A percentile compares a stretch with the other conserved stretches of the same genome.
Conservation (phyloP, 2,113 vertebrate species). For the Chlamydotis undulata region DNA sequence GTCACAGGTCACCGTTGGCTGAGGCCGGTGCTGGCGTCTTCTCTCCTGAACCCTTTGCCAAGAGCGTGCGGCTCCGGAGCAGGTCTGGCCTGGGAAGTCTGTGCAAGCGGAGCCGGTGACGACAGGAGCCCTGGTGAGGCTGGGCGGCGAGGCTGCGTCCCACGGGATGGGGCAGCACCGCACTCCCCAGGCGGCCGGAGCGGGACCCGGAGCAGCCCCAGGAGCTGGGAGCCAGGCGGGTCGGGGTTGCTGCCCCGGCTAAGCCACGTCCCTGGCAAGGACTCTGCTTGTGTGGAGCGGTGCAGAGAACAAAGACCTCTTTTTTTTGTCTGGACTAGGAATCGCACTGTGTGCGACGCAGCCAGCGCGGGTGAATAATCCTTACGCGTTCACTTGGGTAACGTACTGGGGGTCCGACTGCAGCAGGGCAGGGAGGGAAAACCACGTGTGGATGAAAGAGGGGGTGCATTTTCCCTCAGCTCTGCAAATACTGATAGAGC, state of each 20-base stretch:
- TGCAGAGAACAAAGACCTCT: constrained; percentile 16
- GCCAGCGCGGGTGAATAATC: background rate
- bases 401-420: background rate
- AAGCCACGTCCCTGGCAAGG: background rate
- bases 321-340: background rate
- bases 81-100: background rate
- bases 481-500: background rate
- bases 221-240: background rate
- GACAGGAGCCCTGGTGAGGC: background rate
- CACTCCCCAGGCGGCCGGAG: background rate
- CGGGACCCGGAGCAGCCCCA: background rate
- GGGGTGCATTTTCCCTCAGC: background rate
- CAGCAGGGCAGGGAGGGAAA: background rate
- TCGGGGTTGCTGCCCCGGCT: background rate
- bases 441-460: accelerated
- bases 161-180: background rate
- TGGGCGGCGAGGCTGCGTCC: background rate
- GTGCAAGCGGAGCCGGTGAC: background rate
- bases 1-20: background rate
- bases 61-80: accelerated
- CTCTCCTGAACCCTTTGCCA: background rate
- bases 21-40: background rate
- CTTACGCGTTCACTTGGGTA: accelerated
- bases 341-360: background rate
- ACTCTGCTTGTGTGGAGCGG: background rate